A percentile compares a stretch with the other conserved stretches of the same genome.
These are phyloP conservation scores for Nannoperca australis DNA, from an alignment of 2,797 vertebrate genomes.

Conservation along the genomic window DNA sequence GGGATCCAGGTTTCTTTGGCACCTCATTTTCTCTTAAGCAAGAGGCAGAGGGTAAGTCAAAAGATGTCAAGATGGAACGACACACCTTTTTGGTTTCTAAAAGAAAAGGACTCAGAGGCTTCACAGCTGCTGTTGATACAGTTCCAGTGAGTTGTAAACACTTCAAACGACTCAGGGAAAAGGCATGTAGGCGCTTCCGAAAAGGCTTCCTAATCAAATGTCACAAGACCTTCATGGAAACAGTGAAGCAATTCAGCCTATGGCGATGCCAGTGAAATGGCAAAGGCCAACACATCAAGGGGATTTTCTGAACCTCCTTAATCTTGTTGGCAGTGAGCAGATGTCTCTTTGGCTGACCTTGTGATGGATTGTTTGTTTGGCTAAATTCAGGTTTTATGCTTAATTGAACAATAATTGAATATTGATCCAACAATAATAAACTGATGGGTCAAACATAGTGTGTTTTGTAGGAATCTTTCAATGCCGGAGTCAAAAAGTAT, in stretches of 20 bases:
- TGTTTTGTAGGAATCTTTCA: conserved; percentile 9
- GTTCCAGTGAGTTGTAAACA: conserved; percentile 57
- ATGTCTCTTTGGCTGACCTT: conserved; percentile 21
- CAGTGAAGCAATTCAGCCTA: conserved; percentile 47
- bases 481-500: conserved; percentile 8
- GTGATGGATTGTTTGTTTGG: conserved; percentile 43
- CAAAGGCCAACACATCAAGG: conserved; percentile 55
- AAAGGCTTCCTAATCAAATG: conserved; percentile 72
- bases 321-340: conserved; percentile 47
- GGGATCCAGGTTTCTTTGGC: conserved; percentile 23
- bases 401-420: conserved; percentile 57
- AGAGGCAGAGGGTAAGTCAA: conserved; percentile 23
- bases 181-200: conserved; percentile 62
- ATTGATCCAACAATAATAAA: conserved; percentile 47
- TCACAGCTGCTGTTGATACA: conserved; percentile 67
- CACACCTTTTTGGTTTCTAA: conserved; percentile 50
- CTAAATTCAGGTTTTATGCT: conserved; percentile 39
- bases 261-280: conserved; percentile 57
- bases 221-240: conserved; percentile 72
- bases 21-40: conserved; percentile 32
- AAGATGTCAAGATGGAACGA: conserved; percentile 47
- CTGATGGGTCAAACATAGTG: conserved; percentile 28
- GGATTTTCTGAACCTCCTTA: conserved; percentile 44
- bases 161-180: conserved; percentile 67
- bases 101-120: conserved; percentile 61